Evolutionary conservation across 2,888 invertebrate genomes (phyloP).

Genomic region (Electrophaes corylata): DNA sequence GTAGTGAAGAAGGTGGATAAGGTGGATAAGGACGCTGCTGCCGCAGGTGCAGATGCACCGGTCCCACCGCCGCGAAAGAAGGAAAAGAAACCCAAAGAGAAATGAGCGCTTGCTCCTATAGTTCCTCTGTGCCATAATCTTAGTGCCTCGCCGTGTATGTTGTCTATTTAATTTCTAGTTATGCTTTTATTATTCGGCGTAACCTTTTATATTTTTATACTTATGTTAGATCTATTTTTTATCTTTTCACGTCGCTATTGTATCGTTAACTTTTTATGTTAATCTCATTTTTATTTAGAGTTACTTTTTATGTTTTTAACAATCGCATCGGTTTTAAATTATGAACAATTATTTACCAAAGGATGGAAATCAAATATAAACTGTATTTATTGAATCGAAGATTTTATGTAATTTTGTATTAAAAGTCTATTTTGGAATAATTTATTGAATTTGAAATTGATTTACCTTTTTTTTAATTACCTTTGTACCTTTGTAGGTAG

Average conservation of each 20-base stretch:
- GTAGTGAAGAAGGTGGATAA: constrained; percentile 80
- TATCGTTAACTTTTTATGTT: constrained; percentile 63
- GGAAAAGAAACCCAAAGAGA: constrained; percentile 83
- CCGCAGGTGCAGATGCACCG: constrained; percentile 65
- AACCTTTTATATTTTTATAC: constrained; percentile 51
- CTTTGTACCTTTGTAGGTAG: not conserved
- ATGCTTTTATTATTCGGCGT: constrained; percentile 75
- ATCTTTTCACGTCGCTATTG: constrained; percentile 52
- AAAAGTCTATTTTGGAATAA: constrained; percentile 75
- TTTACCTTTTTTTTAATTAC: constrained; percentile 14
- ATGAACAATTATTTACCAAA: constrained; percentile 60
- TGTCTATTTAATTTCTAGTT: constrained; percentile 67
- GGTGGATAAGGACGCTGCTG: constrained; percentile 49
- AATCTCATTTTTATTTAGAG: constrained; percentile 59
- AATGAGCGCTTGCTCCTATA: constrained; percentile 67
- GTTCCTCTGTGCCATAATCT: constrained; percentile 80
- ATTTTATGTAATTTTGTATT: constrained; percentile 74
- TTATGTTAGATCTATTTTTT: constrained; percentile 62
- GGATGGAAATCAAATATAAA: constrained; percentile 70
- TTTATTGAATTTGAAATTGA: constrained; percentile 26
- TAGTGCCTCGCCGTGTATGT: constrained; percentile 64
- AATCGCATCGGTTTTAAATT: constrained; percentile 53
- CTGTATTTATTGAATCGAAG: constrained; percentile 72
- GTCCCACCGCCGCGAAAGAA: constrained; percentile 83
- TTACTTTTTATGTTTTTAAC: constrained; percentile 52